phyloP scores from a whole-genome alignment of 2,888 invertebrate genomes.

The Zhuqinia jingwanae region DNA sequence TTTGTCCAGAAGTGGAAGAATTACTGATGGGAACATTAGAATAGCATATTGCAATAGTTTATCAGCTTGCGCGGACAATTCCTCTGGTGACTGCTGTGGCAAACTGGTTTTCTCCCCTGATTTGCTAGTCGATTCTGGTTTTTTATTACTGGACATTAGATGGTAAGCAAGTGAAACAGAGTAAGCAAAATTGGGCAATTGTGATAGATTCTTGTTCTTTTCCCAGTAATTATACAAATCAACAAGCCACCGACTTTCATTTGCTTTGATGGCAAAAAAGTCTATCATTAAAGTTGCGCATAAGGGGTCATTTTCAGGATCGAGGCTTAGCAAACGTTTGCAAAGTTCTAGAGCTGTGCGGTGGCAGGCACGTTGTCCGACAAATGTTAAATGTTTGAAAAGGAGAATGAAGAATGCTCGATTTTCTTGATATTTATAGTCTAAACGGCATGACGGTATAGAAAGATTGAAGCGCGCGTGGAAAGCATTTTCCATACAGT shows the following conservation, averaged over 20 bases:
- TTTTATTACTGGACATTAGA: conserved; percentile 81
- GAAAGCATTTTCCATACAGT: conserved; percentile 88
- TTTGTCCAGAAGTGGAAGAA: conserved; percentile 88
- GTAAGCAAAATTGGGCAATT: conserved; percentile 93
- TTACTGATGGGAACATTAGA: conserved; percentile 90
- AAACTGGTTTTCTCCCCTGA: conserved; percentile 80
- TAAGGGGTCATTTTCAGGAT: conserved; percentile 89
- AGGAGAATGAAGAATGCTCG: conserved; percentile 90
- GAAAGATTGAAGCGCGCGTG: conserved; percentile 90
- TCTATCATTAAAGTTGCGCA: conserved; percentile 90
- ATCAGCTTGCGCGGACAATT: conserved; percentile 81
- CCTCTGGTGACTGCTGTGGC: conserved; percentile 72
- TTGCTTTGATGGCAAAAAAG: conserved; percentile 88
- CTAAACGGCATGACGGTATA: conserved; percentile 87
- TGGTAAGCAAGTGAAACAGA: conserved; percentile 89
- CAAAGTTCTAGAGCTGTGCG: conserved; percentile 93
- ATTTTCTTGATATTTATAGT: conserved; percentile 91
- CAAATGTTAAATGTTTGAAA: conserved; percentile 89
- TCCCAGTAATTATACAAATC: conserved; percentile 84
- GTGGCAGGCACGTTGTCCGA: conserved; percentile 90
- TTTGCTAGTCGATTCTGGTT: conserved; percentile 32
- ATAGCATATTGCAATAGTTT: conserved; percentile 88
- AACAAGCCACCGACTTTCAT: conserved; percentile 88
- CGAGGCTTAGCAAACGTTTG: conserved; percentile 89
- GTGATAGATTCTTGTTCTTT: conserved; percentile 86